Conservation (phyloP, 2,113 vertebrate species). For the Tor tambroides region DNA sequence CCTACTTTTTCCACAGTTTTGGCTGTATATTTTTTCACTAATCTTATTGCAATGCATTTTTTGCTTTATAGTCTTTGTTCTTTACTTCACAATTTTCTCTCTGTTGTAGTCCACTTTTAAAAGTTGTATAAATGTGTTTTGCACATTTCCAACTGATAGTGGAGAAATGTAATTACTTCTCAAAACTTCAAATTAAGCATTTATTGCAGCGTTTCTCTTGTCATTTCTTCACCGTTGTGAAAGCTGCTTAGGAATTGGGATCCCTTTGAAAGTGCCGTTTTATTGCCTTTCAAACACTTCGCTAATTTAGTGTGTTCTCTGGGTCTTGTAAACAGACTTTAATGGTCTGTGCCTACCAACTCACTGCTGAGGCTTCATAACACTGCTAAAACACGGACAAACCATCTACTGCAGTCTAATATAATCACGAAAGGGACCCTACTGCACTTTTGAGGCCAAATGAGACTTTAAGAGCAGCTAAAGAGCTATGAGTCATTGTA, state of each 20-base stretch:
- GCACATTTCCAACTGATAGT: neutral
- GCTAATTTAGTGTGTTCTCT: conserved; percentile 1
- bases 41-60: neutral
- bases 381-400: neutral
- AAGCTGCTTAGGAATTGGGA: conserved; percentile 7
- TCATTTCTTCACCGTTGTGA: neutral
- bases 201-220: neutral
- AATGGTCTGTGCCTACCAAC: conserved; percentile 18
- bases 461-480: conserved; percentile 14
- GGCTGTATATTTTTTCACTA: neutral
- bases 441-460: conserved; percentile 4
- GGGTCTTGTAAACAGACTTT: conserved; percentile 29
- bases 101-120: conserved; percentile 1
- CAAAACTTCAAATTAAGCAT: conserved; percentile 12
- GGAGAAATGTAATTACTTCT: neutral
- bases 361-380: neutral
- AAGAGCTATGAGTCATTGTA: neutral
- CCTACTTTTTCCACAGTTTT: neutral
- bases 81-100: neutral
- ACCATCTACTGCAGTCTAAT: neutral
- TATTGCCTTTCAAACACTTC: conserved; percentile 28
- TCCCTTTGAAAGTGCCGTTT: neutral
- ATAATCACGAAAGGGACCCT: neutral
- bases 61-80: neutral
- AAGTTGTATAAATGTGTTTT: neutral